These are phyloP conservation scores for Anabacerthia variegaticeps DNA, from an alignment of 2,797 vertebrate species.

Conservation along the genomic window DNA sequence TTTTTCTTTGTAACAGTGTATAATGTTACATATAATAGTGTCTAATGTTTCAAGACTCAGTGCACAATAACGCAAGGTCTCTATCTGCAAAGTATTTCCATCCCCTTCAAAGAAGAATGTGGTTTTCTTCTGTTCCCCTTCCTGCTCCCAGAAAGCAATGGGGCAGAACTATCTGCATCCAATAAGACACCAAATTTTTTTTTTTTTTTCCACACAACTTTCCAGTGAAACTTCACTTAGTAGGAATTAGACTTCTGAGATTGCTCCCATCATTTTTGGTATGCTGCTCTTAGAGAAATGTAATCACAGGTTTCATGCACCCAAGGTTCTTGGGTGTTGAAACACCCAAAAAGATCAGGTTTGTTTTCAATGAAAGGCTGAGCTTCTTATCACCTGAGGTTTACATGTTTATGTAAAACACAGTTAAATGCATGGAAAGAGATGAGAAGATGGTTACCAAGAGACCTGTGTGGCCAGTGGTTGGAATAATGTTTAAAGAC, in stretches of 20 bases:
- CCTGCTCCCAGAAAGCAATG: background rate
- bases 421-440: background rate
- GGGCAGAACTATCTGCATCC: background rate
- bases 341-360: background rate
- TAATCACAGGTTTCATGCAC: background rate
- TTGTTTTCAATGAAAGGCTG: background rate
- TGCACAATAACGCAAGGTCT: background rate
- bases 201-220: fast-evolving
- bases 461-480: background rate
- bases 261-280: fast-evolving
- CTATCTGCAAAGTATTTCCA: background rate
- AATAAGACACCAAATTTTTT: background rate
- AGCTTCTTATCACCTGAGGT: background rate
- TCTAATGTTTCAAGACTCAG: background rate
- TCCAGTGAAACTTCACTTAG: background rate
- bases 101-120: background rate
- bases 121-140: background rate
- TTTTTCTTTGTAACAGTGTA: background rate
- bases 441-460: background rate
- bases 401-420: background rate
- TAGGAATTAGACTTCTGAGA: background rate
- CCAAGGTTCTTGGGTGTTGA: background rate
- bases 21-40: background rate
- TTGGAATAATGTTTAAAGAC: background rate
- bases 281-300: background rate